A percentile compares a stretch with the other conserved stretches of the same genome.
These are phyloP conservation scores for Cyclophora albipunctata DNA, from an alignment of 2,888 invertebrate genomes.

Conservation along the genomic window DNA sequence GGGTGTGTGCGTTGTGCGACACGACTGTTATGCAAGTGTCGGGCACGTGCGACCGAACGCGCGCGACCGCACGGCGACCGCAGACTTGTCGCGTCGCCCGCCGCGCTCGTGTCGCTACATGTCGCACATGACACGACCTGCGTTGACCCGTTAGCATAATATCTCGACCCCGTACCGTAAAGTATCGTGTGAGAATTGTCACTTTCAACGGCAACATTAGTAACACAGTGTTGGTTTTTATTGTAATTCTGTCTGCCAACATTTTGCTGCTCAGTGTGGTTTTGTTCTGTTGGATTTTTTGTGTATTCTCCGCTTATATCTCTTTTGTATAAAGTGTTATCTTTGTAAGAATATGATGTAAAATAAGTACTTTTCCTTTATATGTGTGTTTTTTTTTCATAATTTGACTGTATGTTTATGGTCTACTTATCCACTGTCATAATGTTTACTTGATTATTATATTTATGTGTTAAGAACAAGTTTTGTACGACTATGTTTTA, in stretches of 20 bases:
- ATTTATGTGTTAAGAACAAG: too few species aligned
- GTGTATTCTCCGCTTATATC: too few species aligned
- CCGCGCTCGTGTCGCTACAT: neutral
- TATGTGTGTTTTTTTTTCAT: too few species aligned
- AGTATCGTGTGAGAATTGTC: conserved; percentile 20
- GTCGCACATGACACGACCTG: conserved; percentile 3
- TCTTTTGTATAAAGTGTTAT: too few species aligned
- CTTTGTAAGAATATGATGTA: too few species aligned
- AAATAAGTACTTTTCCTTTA: too few species aligned
- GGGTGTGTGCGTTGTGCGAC: neutral
- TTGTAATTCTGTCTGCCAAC: neutral
- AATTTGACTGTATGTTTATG: too few species aligned
- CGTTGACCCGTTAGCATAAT: conserved; percentile 14
- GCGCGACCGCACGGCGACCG: conserved; percentile 16
- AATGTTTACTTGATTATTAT: too few species aligned
- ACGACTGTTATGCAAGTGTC: conserved; percentile 9
- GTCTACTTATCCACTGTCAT: too few species aligned
- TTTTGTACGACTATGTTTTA: too few species aligned
- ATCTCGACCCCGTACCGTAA: conserved; percentile 27
- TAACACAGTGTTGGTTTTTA: conserved; percentile 1
- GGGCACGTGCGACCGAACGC: conserved; percentile 23
- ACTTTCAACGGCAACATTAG: conserved; percentile 10
- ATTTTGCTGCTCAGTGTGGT: neutral
- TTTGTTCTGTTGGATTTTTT: neutral
- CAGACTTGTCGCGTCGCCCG: conserved; percentile 34